These are phyloP conservation scores for Melanchra persicariae DNA, from an alignment of 2,888 invertebrate genomes.

Conservation along the genomic window DNA sequence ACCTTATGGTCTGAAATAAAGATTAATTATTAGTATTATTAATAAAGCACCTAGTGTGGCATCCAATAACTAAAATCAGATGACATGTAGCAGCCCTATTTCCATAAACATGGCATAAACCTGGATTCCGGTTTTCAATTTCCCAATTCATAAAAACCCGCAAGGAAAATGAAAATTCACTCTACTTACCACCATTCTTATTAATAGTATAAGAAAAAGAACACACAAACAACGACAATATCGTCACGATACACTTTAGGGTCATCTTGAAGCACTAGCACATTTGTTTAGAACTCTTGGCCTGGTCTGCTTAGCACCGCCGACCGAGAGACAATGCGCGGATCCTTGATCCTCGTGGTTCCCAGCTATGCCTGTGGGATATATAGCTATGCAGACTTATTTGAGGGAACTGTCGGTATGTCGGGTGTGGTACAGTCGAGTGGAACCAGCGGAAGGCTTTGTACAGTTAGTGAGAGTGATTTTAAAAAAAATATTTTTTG, in stretches of 20 bases:
- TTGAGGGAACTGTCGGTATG: conserved; percentile 65
- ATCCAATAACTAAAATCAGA: too few species aligned
- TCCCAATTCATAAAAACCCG: too few species aligned
- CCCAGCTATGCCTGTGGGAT: conserved; percentile 47
- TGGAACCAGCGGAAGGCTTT: conserved; percentile 12
- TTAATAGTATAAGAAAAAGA: conserved; percentile 75
- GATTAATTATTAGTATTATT: too few species aligned
- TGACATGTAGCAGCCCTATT: too few species aligned
- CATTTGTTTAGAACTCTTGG: conserved; percentile 42
- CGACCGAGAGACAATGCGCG: conserved; percentile 68
- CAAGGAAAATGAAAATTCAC: conserved; percentile 1
- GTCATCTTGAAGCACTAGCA: conserved; percentile 68
- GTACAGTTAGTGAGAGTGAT: conserved; percentile 36
- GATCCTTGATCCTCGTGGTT: conserved; percentile 36
- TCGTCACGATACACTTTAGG: conserved; percentile 69
- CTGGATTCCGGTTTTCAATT: too few species aligned
- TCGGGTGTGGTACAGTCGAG: conserved; percentile 53
- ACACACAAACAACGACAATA: conserved; percentile 75
- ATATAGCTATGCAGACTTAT: conserved; percentile 58
- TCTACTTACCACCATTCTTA: conserved; percentile 74
- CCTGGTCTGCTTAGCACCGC: conserved; percentile 53
- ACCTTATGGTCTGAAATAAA: too few species aligned
- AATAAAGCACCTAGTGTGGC: too few species aligned
- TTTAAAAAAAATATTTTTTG: neutral
- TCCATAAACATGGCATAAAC: too few species aligned